Conservation (phyloP, 1,140 invertebrate species). For the Ostrea denselamellosa region DNA sequence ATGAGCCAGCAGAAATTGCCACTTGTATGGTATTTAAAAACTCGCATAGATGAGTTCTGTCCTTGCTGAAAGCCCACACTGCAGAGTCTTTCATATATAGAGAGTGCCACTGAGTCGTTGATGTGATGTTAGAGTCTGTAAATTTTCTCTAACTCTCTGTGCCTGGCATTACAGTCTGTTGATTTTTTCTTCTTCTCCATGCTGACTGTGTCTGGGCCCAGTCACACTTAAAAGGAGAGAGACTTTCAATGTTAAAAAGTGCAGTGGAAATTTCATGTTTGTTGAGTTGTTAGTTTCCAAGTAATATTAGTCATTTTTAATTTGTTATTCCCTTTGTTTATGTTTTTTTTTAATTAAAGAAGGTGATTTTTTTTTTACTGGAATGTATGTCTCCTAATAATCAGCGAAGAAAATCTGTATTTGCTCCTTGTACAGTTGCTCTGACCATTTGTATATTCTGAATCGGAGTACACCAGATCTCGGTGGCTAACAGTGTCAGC, state of each 20-base stretch:
- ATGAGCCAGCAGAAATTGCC: background rate
- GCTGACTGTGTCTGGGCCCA: background rate
- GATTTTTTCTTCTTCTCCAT: background rate
- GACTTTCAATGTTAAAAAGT: background rate
- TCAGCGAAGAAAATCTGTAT: conserved; percentile 12
- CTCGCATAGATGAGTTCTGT: background rate
- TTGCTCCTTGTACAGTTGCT: background rate
- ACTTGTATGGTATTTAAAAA: background rate
- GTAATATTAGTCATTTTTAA: background rate
- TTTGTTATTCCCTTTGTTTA: conserved; percentile 30
- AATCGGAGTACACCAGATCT: background rate
- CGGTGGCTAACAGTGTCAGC: background rate
- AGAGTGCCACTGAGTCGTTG: background rate
- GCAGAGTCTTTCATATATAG: conserved; percentile 10
- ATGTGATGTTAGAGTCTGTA: background rate
- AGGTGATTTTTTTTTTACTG: background rate
- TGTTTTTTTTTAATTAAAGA: conserved; percentile 11
- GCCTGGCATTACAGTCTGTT: background rate
- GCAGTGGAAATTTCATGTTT: background rate
- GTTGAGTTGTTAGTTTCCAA: conserved; percentile 15
- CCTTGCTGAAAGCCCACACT: conserved; percentile 3
- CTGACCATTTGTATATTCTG: background rate
- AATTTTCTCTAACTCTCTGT: too few relatives aligned
- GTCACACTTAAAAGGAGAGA: background rate
- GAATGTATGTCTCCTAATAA: conserved; percentile 18